Evolutionary conservation across 1,140 invertebrate genomes (phyloP).

Genomic region (Propsilocerus akamusi): DNA sequence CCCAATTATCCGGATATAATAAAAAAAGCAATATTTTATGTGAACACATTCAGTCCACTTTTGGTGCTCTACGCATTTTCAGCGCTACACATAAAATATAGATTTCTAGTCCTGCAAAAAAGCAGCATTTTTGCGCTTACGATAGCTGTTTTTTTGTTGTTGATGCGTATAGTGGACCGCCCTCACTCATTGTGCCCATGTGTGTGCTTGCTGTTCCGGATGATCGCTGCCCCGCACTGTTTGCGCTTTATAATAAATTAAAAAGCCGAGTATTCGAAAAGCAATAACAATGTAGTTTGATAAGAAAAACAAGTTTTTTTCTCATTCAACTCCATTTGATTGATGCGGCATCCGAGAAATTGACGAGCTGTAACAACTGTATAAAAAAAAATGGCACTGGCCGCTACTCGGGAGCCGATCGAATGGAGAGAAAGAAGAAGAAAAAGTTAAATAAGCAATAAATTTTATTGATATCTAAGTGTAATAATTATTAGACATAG

Average conservation of each 20-base stretch:
- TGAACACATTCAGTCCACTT: no score
- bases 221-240: no score
- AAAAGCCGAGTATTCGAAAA: slow-evolving; percentile 4
- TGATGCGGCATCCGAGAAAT: no score
- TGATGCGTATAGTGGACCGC: not conserved
- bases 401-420: no score
- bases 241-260: slow-evolving; percentile 4
- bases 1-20: slow-evolving; percentile 3
- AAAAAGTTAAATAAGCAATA: not conserved
- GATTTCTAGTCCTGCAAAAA: no score
- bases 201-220: no score
- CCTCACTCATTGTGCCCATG: not conserved
- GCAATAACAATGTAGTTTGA: slow-evolving; percentile 3
- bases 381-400: not conserved
- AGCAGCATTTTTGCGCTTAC: not conserved
- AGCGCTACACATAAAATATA: no score
- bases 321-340: not conserved
- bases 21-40: slow-evolving; percentile 4
- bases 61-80: no score
- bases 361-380: not conserved
- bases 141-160: not conserved
- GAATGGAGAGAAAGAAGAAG: no score
- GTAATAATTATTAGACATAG: not conserved
- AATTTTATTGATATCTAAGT: slow-evolving; percentile 4
- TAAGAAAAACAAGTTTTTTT: not conserved